phyloP scores from a whole-genome alignment of 2,113 vertebrate species.

The Hemiprocne comata region DNA sequence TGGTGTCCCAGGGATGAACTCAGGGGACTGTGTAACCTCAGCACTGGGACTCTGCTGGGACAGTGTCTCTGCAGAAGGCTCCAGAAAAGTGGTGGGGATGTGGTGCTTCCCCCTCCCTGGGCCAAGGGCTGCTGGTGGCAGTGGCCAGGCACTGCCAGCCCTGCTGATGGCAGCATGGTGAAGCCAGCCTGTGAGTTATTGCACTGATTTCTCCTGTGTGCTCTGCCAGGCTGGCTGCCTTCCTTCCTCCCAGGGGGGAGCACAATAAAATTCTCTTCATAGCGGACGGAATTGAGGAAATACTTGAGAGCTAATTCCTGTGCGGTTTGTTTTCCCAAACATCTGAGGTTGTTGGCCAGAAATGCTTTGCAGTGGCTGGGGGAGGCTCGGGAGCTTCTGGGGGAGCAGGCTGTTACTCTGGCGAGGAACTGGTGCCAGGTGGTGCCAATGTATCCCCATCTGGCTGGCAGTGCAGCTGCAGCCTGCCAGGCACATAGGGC shows the following conservation, averaged over 20 bases:
- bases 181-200: not conserved
- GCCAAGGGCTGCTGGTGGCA: not conserved
- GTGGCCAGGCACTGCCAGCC: not conserved
- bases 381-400: not conserved
- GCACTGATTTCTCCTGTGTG: not conserved
- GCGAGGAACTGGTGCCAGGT: not conserved
- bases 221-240: fast-evolving
- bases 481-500: too few relatives aligned
- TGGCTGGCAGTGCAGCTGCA: too few relatives aligned
- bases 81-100: fast-evolving
- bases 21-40: not conserved
- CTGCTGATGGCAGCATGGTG: fast-evolving
- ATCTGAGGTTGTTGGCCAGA: not conserved
- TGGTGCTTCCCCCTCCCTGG: not conserved
- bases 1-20: fast-evolving
- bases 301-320: conserved; percentile 40
- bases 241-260: not conserved
- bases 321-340: conserved; percentile 33
- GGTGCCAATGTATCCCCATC: not conserved
- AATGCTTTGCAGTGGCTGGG: not conserved
- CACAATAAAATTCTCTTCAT: conserved; percentile 58
- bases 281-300: conserved; percentile 46
- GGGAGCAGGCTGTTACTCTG: not conserved
- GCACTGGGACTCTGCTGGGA: not conserved
- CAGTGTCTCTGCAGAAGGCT: not conserved